Percentiles rank a stretch among this genome's conserved stretches.
Evolutionary conservation across 2,113 vertebrate genomes (phyloP).

Genomic region (Pheucticus melanocephalus): DNA sequence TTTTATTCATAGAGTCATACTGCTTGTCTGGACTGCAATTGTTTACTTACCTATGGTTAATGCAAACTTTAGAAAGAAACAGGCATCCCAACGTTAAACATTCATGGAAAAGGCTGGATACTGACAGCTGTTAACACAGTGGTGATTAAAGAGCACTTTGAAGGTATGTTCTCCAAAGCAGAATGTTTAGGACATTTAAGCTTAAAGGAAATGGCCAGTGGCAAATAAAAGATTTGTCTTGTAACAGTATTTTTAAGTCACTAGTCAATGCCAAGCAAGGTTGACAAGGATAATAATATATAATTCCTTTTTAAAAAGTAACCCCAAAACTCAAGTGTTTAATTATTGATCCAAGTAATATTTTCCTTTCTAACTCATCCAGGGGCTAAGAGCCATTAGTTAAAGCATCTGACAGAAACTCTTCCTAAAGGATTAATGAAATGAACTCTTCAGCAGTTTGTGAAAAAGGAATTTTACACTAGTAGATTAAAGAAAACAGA

Average conservation of each 20-base stretch:
- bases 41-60: neutral
- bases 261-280: conserved; percentile 16
- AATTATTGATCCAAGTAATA: conserved; percentile 68
- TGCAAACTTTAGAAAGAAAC: neutral
- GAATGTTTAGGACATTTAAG: conserved; percentile 13
- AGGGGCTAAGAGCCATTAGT: conserved; percentile 24
- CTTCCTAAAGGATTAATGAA: conserved; percentile 63
- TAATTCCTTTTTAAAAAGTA: conserved; percentile 11
- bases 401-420: conserved; percentile 49
- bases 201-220: conserved; percentile 28
- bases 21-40: neutral
- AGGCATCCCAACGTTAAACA: conserved; percentile 5
- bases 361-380: conserved; percentile 49
- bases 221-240: conserved; percentile 38
- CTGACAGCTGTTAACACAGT: neutral
- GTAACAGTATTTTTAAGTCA: conserved; percentile 23
- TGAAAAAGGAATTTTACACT: conserved; percentile 42
- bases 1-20: neutral
- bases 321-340: conserved; percentile 42
- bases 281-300: conserved; percentile 34
- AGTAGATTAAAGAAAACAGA: conserved; percentile 47
- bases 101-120: neutral
- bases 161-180: neutral
- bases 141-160: conserved; percentile 36
- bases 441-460: conserved; percentile 50